phyloP scores from a whole-genome alignment of 2,113 vertebrate species.

The Psilopogon haemacephalus region DNA sequence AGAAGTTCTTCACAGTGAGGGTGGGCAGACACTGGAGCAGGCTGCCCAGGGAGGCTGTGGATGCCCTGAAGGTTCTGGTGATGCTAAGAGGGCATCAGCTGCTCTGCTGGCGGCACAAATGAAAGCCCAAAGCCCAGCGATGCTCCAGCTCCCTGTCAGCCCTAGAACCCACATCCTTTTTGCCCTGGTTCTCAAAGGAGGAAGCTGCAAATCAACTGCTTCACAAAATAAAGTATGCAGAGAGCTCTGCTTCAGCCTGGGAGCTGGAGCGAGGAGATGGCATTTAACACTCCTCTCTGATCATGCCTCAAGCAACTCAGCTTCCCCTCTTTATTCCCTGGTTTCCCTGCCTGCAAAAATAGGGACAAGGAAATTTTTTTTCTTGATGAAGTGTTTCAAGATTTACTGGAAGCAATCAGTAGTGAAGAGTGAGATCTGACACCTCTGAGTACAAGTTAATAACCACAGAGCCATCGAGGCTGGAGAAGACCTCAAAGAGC shows the following conservation, averaged over 20 bases:
- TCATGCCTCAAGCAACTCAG: conserved; percentile 35
- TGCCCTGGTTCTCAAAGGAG: background rate
- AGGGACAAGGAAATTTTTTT: background rate
- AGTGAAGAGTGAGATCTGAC: background rate
- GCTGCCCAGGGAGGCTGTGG: too few species aligned
- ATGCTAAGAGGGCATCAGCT: background rate
- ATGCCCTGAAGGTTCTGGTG: too few species aligned
- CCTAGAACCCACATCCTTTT: background rate
- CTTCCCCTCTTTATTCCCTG: conserved; percentile 25
- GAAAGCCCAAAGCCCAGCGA: background rate
- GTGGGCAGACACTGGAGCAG: too few species aligned
- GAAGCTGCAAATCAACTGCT: background rate
- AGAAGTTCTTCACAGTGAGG: too few species aligned
- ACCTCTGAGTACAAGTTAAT: background rate
- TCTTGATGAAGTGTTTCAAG: background rate
- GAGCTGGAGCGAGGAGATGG: background rate
- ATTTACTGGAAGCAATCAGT: background rate
- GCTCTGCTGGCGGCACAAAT: fast-evolving
- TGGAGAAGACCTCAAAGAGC: too few species aligned
- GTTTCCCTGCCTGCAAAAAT: conserved; percentile 5
- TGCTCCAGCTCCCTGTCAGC: background rate
- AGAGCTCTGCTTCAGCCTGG: background rate
- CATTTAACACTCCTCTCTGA: conserved; percentile 8
- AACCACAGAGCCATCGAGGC: background rate
- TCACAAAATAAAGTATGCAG: background rate